A percentile compares a stretch with the other conserved stretches of the same genome.
phyloP scores from a whole-genome alignment of 2,888 invertebrate genomes.

The Portevinia maculata region DNA sequence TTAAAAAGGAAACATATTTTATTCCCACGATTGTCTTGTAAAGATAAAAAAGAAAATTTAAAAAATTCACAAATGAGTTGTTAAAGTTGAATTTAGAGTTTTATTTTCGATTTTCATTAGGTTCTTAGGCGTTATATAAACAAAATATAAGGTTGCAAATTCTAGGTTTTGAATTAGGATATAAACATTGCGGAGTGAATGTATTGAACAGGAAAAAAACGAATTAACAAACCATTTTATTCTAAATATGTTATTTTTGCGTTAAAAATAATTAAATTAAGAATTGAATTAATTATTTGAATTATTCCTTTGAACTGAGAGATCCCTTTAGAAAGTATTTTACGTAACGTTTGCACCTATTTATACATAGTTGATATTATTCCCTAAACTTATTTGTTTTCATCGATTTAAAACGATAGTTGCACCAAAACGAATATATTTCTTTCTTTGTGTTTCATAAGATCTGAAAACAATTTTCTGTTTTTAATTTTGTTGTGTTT shows the following conservation, averaged over 20 bases:
- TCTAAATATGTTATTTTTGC: slow-evolving; percentile 23
- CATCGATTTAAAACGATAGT: slow-evolving; percentile 31
- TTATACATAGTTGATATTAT: slow-evolving; percentile 49
- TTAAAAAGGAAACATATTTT: slow-evolving; percentile 37
- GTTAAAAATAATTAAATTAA: slow-evolving; percentile 18
- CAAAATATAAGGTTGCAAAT: slow-evolving; percentile 35
- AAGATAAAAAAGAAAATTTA: slow-evolving; percentile 44
- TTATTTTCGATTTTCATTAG: slow-evolving; percentile 55
- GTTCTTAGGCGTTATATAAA: slow-evolving; percentile 55
- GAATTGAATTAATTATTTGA: slow-evolving; percentile 42
- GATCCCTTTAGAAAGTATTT: slow-evolving; percentile 14
- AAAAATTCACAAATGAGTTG: slow-evolving; percentile 15
- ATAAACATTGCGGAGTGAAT: slow-evolving; percentile 69
- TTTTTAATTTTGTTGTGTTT: slow-evolving; percentile 26
- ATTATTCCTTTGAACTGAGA: slow-evolving; percentile 22
- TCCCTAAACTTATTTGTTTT: slow-evolving; percentile 4
- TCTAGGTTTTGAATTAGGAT: slow-evolving; percentile 51
- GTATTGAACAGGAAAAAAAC: slow-evolving; percentile 41
- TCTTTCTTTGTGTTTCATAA: slow-evolving; percentile 17
- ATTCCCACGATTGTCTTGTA: slow-evolving; percentile 55
- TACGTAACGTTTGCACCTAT: slow-evolving; percentile 39
- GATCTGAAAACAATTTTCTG: slow-evolving; percentile 1
- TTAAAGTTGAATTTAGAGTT: slow-evolving; percentile 48
- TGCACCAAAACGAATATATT: slow-evolving; percentile 56
- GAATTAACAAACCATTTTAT: slow-evolving; percentile 24